Evolutionary conservation across 2,797 vertebrate species (phyloP).

Genomic region (Mormyrops attenuatus): DNA sequence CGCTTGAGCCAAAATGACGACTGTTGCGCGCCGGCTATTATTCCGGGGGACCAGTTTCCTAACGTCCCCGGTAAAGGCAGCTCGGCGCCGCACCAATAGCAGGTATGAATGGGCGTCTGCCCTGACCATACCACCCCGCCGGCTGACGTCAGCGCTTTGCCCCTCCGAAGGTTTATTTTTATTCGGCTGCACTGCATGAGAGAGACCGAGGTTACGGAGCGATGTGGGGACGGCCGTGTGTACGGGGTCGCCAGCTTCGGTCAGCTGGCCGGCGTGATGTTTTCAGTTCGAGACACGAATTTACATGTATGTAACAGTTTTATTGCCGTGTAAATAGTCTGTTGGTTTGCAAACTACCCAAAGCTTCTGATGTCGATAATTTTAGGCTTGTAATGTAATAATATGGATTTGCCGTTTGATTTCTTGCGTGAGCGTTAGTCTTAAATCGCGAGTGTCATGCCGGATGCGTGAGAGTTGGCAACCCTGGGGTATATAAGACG

Average conservation of each 20-base stretch:
- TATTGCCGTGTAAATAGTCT: neutral
- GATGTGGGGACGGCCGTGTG: neutral
- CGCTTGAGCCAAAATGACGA: slow-evolving; percentile 63
- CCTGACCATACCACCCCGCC: neutral
- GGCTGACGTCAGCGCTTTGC: slow-evolving; percentile 25
- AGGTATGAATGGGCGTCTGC: slow-evolving; percentile 18
- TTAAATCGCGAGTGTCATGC: neutral
- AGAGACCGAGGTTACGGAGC: neutral
- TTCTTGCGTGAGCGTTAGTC: too few species aligned
- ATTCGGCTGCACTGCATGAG: neutral
- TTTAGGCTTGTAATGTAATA: neutral
- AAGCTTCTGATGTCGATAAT: neutral
- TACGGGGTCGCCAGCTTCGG: neutral
- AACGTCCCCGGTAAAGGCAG: slow-evolving; percentile 28
- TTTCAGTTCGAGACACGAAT: neutral
- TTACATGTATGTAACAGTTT: neutral
- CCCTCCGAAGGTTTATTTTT: slow-evolving; percentile 14
- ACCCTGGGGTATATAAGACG: neutral
- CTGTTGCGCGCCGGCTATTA: slow-evolving; percentile 27
- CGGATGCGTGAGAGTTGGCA: neutral
- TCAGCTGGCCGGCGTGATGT: neutral
- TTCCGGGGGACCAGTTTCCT: slow-evolving; percentile 45
- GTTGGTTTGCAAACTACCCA: neutral
- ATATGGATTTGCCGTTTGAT: neutral
- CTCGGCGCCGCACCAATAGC: slow-evolving; percentile 17